Evolutionary conservation across 1,140 invertebrate genomes (phyloP).

Genomic region (Bombus picipes): DNA sequence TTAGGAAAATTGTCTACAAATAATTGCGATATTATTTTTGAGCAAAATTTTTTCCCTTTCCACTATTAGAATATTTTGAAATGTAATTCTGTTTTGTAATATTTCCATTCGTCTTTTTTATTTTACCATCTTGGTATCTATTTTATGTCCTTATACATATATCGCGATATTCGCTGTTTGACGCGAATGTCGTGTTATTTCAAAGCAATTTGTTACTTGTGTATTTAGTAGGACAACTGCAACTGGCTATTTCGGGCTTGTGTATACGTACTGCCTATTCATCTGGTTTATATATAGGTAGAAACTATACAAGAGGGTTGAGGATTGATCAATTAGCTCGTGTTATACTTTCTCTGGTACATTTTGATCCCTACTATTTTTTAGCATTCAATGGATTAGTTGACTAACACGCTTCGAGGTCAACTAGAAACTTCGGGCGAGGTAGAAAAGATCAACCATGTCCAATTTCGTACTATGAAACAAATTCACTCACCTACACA

Average conservation of each 20-base stretch:
- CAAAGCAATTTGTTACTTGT: conserved; percentile 7
- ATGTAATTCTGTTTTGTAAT: too few relatives aligned
- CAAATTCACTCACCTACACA: neutral
- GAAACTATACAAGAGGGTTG: neutral
- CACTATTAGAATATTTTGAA: too few relatives aligned
- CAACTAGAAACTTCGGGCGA: neutral
- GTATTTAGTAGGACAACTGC: conserved; percentile 5
- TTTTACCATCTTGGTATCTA: too few relatives aligned
- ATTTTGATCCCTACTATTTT: conserved; percentile 2
- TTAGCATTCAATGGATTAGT: conserved; percentile 8
- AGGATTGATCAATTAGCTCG: conserved; percentile 20
- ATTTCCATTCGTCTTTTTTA: too few relatives aligned
- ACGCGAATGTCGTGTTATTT: neutral
- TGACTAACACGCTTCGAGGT: neutral
- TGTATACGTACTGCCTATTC: neutral
- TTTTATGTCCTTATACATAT: too few relatives aligned
- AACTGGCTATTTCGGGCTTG: neutral
- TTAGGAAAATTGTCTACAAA: too few relatives aligned
- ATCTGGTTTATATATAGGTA: neutral
- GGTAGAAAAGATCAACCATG: neutral
- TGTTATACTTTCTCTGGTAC: conserved; percentile 9
- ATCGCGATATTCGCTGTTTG: neutral
- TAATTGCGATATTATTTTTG: too few relatives aligned
- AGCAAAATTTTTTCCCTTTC: too few relatives aligned
- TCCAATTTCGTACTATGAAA: neutral